Evolutionary conservation across 2,113 vertebrate genomes (phyloP), one percentile per base, ranked within the genome.

Genomic region (Butastur rufipennis): DNA sequence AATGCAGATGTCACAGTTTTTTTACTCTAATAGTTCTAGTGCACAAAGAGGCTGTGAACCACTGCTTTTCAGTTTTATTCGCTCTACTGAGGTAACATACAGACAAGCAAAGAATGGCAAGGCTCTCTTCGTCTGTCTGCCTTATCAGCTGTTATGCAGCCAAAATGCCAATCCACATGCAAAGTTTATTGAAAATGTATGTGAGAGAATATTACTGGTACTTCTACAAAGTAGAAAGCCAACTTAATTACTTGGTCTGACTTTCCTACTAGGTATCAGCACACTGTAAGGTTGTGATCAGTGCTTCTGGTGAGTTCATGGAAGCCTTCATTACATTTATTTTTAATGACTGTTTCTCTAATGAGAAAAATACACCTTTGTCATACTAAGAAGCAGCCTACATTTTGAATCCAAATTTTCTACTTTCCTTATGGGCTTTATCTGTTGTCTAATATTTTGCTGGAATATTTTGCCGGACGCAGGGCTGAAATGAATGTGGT

Each of bases 331-430:
- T 47, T 67, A 10, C 9, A 10, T 86, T 85, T 70, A 38, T 77
- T 93, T 94, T 92, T 84, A 95, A 86, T 88, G 50, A 34, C 50
- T 86, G 13, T 62, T 92, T 70, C 62, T 83, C 45, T 93, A 74
- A 67, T 81, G 32, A 90, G 52, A 52, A 83, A 70, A 84, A 52
- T 32, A 63, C 12, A 34, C 23, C 20, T 72, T 77, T 80, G 45
- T 68, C 22, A 36, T 81, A 16, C 8, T 45, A 48, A 86, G 67
- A 23, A 78, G 56, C 34, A 89, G 17, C 27, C 70, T 0, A 0
- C 82, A 9, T 59, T 89, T 96, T 90, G 25, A 89, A 77, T 83
- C 26, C 29, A 48, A 16, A 23, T 50, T 94, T 91, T 50, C 40
- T 86, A 7, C 65, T 67, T 88, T 81, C 78, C 27, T 62, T 48